Evolutionary conservation across 2,888 invertebrate species (phyloP).

Genomic region (Andricus curvator): DNA sequence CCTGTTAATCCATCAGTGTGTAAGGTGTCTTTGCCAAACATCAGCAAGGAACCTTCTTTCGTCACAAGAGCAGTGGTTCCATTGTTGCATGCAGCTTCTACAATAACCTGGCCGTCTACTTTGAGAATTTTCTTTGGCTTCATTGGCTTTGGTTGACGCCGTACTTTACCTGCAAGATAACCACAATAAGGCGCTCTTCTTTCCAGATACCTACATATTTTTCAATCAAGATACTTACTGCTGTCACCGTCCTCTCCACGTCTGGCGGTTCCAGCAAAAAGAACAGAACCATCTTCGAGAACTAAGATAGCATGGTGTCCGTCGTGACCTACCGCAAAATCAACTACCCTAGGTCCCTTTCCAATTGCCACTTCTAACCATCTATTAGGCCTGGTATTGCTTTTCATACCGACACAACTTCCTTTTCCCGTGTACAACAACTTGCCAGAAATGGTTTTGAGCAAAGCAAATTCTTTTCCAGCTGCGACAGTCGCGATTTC

Average conservation of each 20-base stretch:
- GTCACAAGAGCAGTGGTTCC: constrained; percentile 96
- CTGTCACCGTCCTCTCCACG: constrained; percentile 97
- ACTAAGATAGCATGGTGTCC: constrained; percentile 94
- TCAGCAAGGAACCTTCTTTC: constrained; percentile 91
- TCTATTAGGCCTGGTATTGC: constrained; percentile 80
- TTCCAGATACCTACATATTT: constrained; percentile 14
- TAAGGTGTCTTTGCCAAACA: constrained; percentile 96
- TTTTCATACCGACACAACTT: constrained; percentile 90
- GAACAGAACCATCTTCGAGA: constrained; percentile 95
- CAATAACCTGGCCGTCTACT: constrained; percentile 91
- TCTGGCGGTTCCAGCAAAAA: constrained; percentile 91
- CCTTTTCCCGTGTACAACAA: constrained; percentile 94
- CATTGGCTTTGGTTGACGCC: constrained; percentile 92
- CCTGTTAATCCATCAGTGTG: constrained; percentile 87
- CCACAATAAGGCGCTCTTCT: constrained; percentile 2
- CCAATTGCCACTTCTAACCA: constrained; percentile 85
- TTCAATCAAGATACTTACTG: constrained; percentile 75
- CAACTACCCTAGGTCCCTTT: constrained; percentile 86
- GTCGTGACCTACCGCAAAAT: constrained; percentile 95
- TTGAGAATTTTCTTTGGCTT: constrained; percentile 96
- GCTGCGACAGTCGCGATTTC: constrained; percentile 88
- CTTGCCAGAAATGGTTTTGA: constrained; percentile 92
- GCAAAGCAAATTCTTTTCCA: constrained; percentile 94
- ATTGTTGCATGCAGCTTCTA: constrained; percentile 94
- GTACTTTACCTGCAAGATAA: constrained; percentile 76